Conservation (phyloP, 2,113 vertebrate genomes). For the Malaclemys terrapin region DNA sequence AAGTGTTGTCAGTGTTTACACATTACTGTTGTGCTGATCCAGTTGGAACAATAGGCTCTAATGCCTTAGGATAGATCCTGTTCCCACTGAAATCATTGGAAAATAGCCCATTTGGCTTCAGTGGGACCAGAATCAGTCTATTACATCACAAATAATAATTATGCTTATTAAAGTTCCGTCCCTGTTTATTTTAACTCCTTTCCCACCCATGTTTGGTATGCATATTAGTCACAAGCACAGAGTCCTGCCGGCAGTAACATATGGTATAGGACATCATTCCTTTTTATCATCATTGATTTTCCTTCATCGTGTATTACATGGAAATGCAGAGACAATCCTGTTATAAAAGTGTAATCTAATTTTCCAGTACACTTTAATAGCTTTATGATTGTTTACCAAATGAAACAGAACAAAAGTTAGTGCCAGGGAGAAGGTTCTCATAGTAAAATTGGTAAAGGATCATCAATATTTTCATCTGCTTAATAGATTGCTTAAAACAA, state of each 20-base stretch:
- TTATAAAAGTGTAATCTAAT: background rate
- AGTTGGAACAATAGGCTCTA: background rate
- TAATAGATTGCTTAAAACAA: background rate
- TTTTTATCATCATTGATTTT: background rate
- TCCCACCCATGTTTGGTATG: background rate
- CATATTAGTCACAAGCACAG: background rate
- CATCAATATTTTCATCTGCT: background rate
- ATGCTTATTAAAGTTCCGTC: background rate
- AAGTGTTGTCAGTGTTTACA: background rate
- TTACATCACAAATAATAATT: background rate
- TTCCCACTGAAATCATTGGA: background rate
- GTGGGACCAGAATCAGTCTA: background rate
- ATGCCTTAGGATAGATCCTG: background rate
- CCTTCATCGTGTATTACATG: background rate
- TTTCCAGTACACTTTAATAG: background rate
- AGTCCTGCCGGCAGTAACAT: background rate
- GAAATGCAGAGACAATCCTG: background rate
- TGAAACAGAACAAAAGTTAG: constrained; percentile 20
- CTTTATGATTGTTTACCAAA: constrained; percentile 21
- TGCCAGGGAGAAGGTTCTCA: background rate
- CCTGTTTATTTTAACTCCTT: background rate
- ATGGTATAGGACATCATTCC: background rate
- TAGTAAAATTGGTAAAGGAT: background rate
- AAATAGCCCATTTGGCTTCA: background rate
- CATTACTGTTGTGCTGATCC: background rate